Conservation (phyloP, 2,888 invertebrate genomes). For the Axea sp. region DNA sequence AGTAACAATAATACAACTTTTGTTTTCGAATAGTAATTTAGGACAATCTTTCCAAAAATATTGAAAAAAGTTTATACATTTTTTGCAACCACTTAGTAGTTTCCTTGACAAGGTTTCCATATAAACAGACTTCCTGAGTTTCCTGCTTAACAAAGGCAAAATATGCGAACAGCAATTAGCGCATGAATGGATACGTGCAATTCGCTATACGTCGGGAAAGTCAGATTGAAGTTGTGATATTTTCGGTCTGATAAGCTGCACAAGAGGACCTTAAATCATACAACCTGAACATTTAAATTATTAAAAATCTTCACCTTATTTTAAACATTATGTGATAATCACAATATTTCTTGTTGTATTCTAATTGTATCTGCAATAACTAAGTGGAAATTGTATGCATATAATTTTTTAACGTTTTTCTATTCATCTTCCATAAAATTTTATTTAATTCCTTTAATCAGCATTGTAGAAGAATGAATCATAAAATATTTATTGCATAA, state of each 20-base stretch:
- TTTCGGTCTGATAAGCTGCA: slow-evolving; percentile 70
- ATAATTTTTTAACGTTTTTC: slow-evolving; percentile 6
- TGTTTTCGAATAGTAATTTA: too few relatives aligned
- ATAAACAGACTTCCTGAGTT: slow-evolving; percentile 58
- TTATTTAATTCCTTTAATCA: too few relatives aligned
- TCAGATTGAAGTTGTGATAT: slow-evolving; percentile 67
- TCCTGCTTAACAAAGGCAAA: slow-evolving; percentile 59
- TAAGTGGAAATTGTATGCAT: slow-evolving; percentile 18
- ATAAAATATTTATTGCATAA: too few relatives aligned
- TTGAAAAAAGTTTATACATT: slow-evolving; percentile 20
- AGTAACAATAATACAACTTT: too few relatives aligned
- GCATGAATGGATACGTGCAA: slow-evolving; percentile 76
- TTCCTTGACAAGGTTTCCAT: slow-evolving; percentile 50
- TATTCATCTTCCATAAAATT: too few relatives aligned
- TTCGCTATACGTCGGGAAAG: slow-evolving; percentile 67
- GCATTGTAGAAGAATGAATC: too few relatives aligned
- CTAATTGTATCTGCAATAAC: slow-evolving; percentile 17
- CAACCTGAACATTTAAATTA: slow-evolving; percentile 48
- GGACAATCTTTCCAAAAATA: too few relatives aligned
- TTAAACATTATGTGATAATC: slow-evolving; percentile 31
- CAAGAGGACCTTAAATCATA: slow-evolving; percentile 71
- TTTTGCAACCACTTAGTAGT: slow-evolving; percentile 33
- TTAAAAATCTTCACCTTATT: slow-evolving; percentile 12
- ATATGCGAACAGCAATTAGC: slow-evolving; percentile 74
- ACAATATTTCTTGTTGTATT: slow-evolving; percentile 38